phyloP scores from a whole-genome alignment of 2,888 invertebrate genomes.

The Acholoe squamosa region DNA sequence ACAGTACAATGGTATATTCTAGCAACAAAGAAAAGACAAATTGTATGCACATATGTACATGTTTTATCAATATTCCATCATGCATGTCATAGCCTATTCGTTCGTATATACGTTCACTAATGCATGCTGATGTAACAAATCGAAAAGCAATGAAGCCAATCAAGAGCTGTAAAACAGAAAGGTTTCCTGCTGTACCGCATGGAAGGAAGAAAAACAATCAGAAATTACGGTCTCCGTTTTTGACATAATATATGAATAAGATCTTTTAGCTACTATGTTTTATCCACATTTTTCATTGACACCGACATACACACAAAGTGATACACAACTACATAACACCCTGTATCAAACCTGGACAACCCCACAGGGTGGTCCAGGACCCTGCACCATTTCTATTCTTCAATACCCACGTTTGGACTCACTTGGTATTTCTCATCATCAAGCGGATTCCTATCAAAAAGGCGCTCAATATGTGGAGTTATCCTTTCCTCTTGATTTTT shows the following conservation, averaged over 20 bases:
- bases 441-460: background rate
- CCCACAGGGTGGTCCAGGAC: background rate
- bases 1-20: constrained; percentile 2
- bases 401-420: constrained; percentile 43
- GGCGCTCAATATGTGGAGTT: constrained; percentile 33
- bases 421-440: constrained; percentile 42
- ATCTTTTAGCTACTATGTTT: constrained; percentile 23
- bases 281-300: constrained; percentile 49
- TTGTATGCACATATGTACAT: constrained; percentile 24
- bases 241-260: background rate
- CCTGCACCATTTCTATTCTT: constrained; percentile 42
- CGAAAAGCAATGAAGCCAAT: constrained; percentile 7
- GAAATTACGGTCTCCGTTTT: background rate
- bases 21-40: constrained; percentile 7
- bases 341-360: background rate
- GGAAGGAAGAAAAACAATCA: background rate
- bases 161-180: background rate
- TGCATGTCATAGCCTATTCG: constrained; percentile 50
- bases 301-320: constrained; percentile 25
- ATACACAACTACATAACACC: background rate
- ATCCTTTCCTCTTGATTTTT: constrained; percentile 39
- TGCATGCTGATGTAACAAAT: background rate
- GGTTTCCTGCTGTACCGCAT: background rate
- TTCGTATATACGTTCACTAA: background rate
- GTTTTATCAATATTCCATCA: constrained; percentile 15